Percentiles rank a stretch among this genome's conserved stretches.
Conservation (phyloP, 1,140 invertebrate genomes). For the Camponotus pennsylvanicus region DNA sequence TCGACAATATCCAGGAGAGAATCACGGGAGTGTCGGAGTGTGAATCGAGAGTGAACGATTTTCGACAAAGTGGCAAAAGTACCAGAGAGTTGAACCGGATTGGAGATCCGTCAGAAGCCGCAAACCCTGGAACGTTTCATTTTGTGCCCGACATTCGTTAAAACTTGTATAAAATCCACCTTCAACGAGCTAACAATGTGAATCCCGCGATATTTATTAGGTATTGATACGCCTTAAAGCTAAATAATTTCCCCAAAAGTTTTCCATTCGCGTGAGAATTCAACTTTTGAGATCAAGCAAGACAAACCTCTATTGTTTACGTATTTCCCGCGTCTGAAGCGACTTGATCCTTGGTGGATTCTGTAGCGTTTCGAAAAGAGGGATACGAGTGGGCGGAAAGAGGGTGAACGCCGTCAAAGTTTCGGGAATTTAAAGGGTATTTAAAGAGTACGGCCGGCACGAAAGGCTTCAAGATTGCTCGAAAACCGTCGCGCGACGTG, state of each 20-base stretch:
- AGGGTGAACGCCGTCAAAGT: background rate
- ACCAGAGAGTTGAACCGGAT: too few relatives aligned
- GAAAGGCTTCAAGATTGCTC: constrained; percentile 79
- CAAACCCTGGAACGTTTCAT: background rate
- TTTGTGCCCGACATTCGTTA: background rate
- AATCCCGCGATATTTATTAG: too few relatives aligned
- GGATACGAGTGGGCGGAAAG: too few relatives aligned
- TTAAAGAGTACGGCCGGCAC: constrained; percentile 66
- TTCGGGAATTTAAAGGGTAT: constrained; percentile 60
- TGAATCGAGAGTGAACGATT: too few relatives aligned
- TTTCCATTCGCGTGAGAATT: background rate
- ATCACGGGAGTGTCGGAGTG: background rate
- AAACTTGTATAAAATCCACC: background rate
- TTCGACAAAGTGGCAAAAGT: too few relatives aligned
- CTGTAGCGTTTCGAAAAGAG: background rate
- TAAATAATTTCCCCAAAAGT: background rate
- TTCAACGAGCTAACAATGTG: constrained; percentile 7
- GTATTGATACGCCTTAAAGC: background rate
- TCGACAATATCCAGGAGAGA: background rate
- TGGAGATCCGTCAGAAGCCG: too few relatives aligned
- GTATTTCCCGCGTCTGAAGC: background rate
- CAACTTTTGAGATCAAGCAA: too few relatives aligned
- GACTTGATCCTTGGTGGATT: background rate
- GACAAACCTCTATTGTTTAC: too few relatives aligned
- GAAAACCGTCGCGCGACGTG: constrained; percentile 76